phyloP scores from a whole-genome alignment of 2,888 invertebrate species.

The Hyposoter didymator region DNA sequence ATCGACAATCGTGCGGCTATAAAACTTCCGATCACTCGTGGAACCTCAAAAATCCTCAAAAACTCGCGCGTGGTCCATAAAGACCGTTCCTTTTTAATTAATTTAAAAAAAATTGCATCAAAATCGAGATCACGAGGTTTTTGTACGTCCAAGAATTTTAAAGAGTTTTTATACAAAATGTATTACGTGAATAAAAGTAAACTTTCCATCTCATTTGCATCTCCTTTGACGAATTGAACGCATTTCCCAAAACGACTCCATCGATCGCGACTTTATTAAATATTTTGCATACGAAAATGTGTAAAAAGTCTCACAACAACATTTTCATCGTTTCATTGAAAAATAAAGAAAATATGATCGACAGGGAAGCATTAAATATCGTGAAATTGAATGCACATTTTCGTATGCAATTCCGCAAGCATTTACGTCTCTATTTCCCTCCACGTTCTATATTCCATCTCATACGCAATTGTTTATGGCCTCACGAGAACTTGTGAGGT shows the following conservation, averaged over 20 bases:
- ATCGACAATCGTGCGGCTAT: background rate
- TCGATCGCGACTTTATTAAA: background rate
- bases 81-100: background rate
- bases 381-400: constrained; percentile 15
- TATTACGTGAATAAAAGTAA: background rate
- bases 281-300: background rate
- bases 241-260: background rate
- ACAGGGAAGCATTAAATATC: background rate
- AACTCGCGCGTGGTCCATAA: background rate
- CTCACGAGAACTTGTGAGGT: constrained; percentile 53
- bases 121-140: background rate
- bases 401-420: constrained; percentile 15
- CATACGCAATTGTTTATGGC: constrained; percentile 56
- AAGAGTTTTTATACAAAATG: background rate
- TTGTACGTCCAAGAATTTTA: background rate
- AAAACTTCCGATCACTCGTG: background rate
- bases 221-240: background rate
- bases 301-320: background rate
- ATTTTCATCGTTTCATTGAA: background rate
- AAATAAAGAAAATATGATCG: background rate
- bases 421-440: constrained; percentile 9
- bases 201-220: constrained; percentile 1
- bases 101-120: background rate
- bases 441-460: constrained; percentile 18
- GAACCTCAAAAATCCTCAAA: too few species aligned